Evolutionary conservation across 2,888 invertebrate species (phyloP), one percentile per base, ranked within the genome.

Genomic region (Graphium colonna): DNA sequence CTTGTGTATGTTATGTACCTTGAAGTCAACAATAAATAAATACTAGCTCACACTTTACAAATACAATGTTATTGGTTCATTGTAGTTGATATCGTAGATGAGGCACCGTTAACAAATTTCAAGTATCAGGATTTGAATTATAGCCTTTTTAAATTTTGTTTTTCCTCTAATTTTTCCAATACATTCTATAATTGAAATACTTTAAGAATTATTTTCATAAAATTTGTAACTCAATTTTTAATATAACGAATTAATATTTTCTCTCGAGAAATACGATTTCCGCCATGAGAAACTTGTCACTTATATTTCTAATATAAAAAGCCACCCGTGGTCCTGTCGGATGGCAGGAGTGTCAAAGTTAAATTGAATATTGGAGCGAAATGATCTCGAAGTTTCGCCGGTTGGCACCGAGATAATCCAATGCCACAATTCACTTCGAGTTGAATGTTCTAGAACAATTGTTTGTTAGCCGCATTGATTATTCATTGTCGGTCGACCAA

Each of bases 351-450:
- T 87, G 88, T 88, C 88, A 87, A 89, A 89, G 86, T 89, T 89
- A 87, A 89, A 89, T 88, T 88, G 88, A 88, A 88, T 88, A 87
- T 88, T 88, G 86, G 79, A 79, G 78, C 62, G 73, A 80, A 87
- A 82, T 89, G 87, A 89, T 89, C 85, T 82, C 74, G 64, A 82
- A 86, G 83, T 86, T 84, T 78, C 68, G 73, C 69, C 71, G 75
- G 75, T 73, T 75, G 70, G 68, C 68, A 73, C 73, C 73, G 83
- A 86, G 87, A 86, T 89, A 89, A 89, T 87, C 87, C 87, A 64
- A 78, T 80, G 79, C 82, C 80, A 79, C 81, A 84, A 85, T 85
- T 81, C 82, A 77, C 76, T 79, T 76, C 65, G 75, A 83, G 78
- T 82, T 78, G 78, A 68, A 68, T 68, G 65, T 79, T 77, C 72